Conservation (phyloP, 2,888 invertebrate genomes). For the Tubulanus polymorphus region DNA sequence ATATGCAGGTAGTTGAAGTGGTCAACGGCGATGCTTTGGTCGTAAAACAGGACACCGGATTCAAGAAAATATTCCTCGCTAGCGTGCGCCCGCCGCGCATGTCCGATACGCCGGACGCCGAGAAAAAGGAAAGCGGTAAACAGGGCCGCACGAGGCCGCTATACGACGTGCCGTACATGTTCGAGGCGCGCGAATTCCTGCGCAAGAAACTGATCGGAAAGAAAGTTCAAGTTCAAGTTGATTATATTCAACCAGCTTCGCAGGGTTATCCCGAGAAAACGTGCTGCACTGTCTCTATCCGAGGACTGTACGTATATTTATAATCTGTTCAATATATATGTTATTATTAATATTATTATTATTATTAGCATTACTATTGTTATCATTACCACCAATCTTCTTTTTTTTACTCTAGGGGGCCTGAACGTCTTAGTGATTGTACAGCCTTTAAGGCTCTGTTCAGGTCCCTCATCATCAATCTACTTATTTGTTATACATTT, state of each 20-base stretch:
- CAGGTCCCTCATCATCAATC: too few relatives aligned
- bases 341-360: too few relatives aligned
- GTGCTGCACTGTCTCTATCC: slow-evolving; percentile 86
- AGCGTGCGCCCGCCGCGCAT: slow-evolving; percentile 93
- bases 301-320: slow-evolving; percentile 65
- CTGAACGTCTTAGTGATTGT: too few relatives aligned
- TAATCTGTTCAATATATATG: too few relatives aligned
- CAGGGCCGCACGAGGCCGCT: slow-evolving; percentile 63
- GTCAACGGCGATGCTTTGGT: slow-evolving; percentile 91
- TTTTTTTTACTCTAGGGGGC: too few relatives aligned
- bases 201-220: slow-evolving; percentile 94
- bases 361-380: too few relatives aligned
- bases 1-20: slow-evolving; percentile 67
- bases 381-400: too few relatives aligned
- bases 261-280: slow-evolving; percentile 84
- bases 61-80: slow-evolving; percentile 90
- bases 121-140: slow-evolving; percentile 9
- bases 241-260: slow-evolving; percentile 93
- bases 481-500: too few relatives aligned
- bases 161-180: slow-evolving; percentile 98
- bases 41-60: slow-evolving; percentile 73
- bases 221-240: slow-evolving; percentile 78
- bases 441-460: too few relatives aligned
- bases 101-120: slow-evolving; percentile 2
- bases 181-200: slow-evolving; percentile 94